Evolutionary conservation across 2,797 vertebrate genomes (phyloP), one percentile per base, ranked within the genome.

Genomic region (Gadopsis bispinosus): DNA sequence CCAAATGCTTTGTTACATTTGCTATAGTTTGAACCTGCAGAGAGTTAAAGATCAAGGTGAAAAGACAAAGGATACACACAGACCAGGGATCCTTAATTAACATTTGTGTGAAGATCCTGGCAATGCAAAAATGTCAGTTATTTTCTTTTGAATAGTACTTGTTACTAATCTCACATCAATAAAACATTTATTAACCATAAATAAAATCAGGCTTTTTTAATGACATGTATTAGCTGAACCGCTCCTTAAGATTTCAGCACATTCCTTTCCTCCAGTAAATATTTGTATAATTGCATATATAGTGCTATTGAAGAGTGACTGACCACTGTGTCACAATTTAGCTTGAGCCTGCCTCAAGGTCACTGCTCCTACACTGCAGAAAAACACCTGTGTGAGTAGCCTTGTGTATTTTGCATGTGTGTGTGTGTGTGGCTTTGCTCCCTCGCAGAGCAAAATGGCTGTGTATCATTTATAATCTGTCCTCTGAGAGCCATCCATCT

Each of bases 381-480:
- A 47, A 67, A 83, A 67, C 82, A 91, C 87, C 89, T 92, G 83
- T 87, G 84, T 80, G 84, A 81, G 84, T 77, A 50, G 31, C 43
- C 11, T 20, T 77, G 69, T 81, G 79, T 79, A 35, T 83, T 5
- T 53, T 54, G 41, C 69, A 53, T 72, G 80, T 65, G 48, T 41
- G 59, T 62, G 63, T 69, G 61, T 79, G 35, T 61, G 43, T 78
- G 66, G 60, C 78, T 81, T 83, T 84, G 71, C 86, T 75, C 66
- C 70, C 78, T 90, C 56, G 53, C 79, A 80, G 81, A 82, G 77
- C 71, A 92, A 94, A 89, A 87, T 87, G 92, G 86, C 84, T 89
- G 88, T 87, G 76, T 88, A 92, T 94, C 87, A 94, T 94, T 94
- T 94, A 90, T 94, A 94, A 94, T 92, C 84, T 88, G 79, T 90